Percentiles rank a stretch among this genome's conserved stretches.
Evolutionary conservation across 2,888 invertebrate genomes (phyloP).

Genomic region (Hypomecis atomaria): DNA sequence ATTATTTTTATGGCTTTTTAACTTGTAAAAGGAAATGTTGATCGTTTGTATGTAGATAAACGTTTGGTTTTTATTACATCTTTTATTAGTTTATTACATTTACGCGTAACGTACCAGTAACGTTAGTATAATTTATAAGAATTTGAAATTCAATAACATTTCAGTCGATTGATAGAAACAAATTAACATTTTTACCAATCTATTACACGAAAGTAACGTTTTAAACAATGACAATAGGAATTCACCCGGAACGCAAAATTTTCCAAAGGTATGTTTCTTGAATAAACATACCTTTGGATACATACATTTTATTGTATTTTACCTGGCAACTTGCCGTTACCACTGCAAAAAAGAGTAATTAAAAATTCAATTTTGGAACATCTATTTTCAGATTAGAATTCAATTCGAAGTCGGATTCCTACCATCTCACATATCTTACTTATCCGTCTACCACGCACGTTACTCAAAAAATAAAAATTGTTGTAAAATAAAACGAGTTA

Average conservation of each 20-base stretch:
- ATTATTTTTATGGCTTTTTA: conserved; percentile 38
- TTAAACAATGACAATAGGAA: conserved; percentile 19
- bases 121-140: too few relatives aligned
- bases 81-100: too few relatives aligned
- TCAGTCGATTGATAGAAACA: too few relatives aligned
- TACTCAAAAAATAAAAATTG: background rate
- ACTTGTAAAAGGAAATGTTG: conserved; percentile 41
- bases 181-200: background rate
- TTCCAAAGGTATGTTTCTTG: conserved; percentile 14
- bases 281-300: too few relatives aligned
- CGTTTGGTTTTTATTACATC: background rate
- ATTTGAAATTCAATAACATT: too few relatives aligned
- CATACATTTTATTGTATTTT: conserved; percentile 23
- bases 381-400: conserved; percentile 24
- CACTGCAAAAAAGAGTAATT: conserved; percentile 37
- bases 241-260: conserved; percentile 3
- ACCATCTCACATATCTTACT: conserved; percentile 16
- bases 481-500: background rate
- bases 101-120: too few relatives aligned
- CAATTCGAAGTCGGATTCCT: background rate
- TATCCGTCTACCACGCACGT: background rate
- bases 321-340: conserved; percentile 34
- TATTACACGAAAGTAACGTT: background rate
- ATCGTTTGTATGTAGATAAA: background rate
- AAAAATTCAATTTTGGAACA: conserved; percentile 34